phyloP scores from a whole-genome alignment of 1,140 invertebrate species.

The Teleopsis dalmanni region DNA sequence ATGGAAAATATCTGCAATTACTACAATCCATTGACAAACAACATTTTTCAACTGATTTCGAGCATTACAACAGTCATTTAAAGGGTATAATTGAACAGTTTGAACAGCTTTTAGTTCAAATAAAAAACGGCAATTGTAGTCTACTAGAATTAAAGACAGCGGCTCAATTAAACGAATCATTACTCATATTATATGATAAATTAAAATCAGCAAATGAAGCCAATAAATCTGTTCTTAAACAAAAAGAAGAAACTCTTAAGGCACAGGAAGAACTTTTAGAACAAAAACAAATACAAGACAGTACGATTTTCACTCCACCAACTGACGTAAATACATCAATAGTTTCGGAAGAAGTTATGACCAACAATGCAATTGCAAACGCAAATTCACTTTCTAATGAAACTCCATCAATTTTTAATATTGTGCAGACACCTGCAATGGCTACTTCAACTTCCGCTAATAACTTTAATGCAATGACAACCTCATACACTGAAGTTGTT shows the following conservation, averaged over 20 bases:
- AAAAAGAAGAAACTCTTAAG: slow-evolving; percentile 6
- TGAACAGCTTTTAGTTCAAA: slow-evolving; percentile 23
- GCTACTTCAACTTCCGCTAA: background rate
- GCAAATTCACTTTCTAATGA: too few relatives aligned
- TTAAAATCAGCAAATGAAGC: slow-evolving; percentile 22
- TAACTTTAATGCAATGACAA: slow-evolving; percentile 17
- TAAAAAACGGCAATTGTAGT: slow-evolving; percentile 20
- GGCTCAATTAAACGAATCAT: slow-evolving; percentile 15
- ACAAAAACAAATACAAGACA: slow-evolving; percentile 20
- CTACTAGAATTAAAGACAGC: slow-evolving; percentile 24
- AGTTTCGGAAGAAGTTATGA: too few relatives aligned
- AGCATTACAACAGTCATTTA: slow-evolving; percentile 27
- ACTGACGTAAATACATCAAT: background rate
- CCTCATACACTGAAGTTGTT: slow-evolving; percentile 27
- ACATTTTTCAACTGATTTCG: slow-evolving; percentile 21
- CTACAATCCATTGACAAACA: slow-evolving; percentile 28
- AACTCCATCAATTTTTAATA: too few relatives aligned
- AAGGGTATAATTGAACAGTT: slow-evolving; percentile 27
- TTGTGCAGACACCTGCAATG: background rate
- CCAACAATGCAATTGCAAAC: too few relatives aligned
- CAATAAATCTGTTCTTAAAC: background rate
- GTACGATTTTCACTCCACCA: background rate
- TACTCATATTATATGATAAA: slow-evolving; percentile 21
- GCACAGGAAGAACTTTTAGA: background rate
- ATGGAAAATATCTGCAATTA: slow-evolving; percentile 24